Evolutionary conservation across 2,888 invertebrate genomes (phyloP).

Genomic region (Chorisops tibialis): DNA sequence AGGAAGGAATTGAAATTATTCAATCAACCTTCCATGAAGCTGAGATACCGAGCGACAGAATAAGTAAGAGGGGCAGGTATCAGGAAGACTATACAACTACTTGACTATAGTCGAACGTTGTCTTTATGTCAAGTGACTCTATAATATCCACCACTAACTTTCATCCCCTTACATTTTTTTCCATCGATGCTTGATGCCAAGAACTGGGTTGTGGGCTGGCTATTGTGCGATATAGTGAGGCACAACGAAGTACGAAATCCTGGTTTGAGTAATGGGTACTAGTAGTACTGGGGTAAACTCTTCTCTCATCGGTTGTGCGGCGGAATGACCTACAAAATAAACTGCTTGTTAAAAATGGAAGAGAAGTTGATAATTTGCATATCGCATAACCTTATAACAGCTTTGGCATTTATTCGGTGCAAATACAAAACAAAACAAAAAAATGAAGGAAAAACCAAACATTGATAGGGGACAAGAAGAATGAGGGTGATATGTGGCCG

Average conservation of each 20-base stretch:
- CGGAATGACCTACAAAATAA: conserved; percentile 34
- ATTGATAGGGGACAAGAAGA: not conserved
- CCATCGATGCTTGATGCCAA: conserved; percentile 5
- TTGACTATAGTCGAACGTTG: conserved; percentile 26
- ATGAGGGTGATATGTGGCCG: too few relatives aligned
- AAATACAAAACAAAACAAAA: conserved; percentile 17
- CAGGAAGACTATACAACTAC: conserved; percentile 18
- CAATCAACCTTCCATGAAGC: not conserved
- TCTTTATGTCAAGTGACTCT: conserved; percentile 27
- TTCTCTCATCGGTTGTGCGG: conserved; percentile 25
- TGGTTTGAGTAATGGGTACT: too few relatives aligned
- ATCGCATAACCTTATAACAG: conserved; percentile 34
- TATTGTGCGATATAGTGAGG: too few relatives aligned
- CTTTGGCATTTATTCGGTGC: conserved; percentile 32
- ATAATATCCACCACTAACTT: conserved; percentile 2
- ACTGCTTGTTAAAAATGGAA: conserved; percentile 33
- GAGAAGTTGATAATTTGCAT: conserved; percentile 33
- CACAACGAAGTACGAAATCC: too few relatives aligned
- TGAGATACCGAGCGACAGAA: too few relatives aligned
- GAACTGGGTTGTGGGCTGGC: not conserved
- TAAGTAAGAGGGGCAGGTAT: too few relatives aligned
- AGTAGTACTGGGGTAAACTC: not conserved
- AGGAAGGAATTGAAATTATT: conserved; percentile 22
- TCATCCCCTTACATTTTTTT: not conserved
- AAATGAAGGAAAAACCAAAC: too few relatives aligned